Evolutionary conservation across 2,797 vertebrate species (phyloP).

Genomic region (Semaprochilodus insignis): DNA sequence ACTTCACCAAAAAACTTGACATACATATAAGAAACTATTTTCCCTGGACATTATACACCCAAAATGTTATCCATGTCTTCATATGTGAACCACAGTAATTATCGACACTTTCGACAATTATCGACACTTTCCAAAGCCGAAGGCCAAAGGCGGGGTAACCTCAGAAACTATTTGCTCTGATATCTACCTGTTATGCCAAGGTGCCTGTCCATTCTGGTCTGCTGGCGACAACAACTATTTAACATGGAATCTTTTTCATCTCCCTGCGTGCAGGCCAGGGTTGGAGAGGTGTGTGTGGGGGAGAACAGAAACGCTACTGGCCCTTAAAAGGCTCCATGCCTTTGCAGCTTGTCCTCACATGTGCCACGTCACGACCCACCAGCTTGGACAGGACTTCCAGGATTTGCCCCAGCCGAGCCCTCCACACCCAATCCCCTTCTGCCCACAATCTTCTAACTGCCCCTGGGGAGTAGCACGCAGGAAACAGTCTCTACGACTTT

Average conservation of each 20-base stretch:
- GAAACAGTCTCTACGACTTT: constrained; percentile 13
- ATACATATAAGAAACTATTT: neutral
- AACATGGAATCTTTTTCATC: constrained; percentile 44
- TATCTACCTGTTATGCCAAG: constrained; percentile 48
- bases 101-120: neutral
- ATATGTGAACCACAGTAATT: constrained; percentile 5
- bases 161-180: constrained; percentile 27
- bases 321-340: constrained; percentile 76
- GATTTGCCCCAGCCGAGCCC: constrained; percentile 70
- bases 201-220: constrained; percentile 48
- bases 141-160: constrained; percentile 6
- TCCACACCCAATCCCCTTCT: constrained; percentile 58
- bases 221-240: constrained; percentile 44
- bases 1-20: neutral
- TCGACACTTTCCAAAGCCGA: neutral
- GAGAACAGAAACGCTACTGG: constrained; percentile 55
- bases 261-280: constrained; percentile 32
- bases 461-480: constrained; percentile 55
- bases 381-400: constrained; percentile 64
- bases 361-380: constrained; percentile 76
- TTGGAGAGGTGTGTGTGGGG: constrained; percentile 21
- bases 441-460: constrained; percentile 49
- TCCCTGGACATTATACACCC: neutral
- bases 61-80: neutral
- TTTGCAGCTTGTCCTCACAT: constrained; percentile 68